phyloP scores from a whole-genome alignment of 2,888 invertebrate genomes.

The Latrodectus elegans region DNA sequence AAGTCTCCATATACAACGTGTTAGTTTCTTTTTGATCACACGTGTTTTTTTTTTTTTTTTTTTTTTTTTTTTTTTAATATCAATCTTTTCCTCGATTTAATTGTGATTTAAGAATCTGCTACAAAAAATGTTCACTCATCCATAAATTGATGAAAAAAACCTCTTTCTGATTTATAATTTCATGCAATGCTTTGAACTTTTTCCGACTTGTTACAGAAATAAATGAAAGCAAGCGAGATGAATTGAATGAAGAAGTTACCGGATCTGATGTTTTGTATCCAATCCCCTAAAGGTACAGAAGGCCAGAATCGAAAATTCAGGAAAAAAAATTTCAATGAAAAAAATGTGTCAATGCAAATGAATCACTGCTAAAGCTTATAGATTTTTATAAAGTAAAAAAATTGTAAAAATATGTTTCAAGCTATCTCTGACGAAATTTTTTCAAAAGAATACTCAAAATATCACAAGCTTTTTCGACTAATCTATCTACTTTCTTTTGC shows the following conservation, averaged over 20 bases:
- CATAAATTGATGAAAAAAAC: neutral
- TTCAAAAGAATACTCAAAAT: neutral
- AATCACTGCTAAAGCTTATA: neutral
- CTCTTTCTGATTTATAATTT: neutral
- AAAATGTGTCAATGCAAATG: neutral
- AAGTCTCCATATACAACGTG: no score
- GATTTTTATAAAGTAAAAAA: neutral
- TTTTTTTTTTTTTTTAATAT: neutral
- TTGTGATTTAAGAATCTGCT: neutral
- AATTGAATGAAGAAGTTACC: neutral
- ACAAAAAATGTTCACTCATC: neutral
- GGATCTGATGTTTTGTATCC: neutral
- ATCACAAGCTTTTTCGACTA: neutral
- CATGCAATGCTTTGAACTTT: neutral
- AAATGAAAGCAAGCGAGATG: neutral
- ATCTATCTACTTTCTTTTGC: neutral
- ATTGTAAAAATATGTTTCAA: neutral
- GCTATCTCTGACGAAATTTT: neutral
- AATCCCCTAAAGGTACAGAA: neutral
- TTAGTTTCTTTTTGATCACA: neutral
- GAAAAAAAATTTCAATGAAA: neutral
- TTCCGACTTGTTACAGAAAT: neutral
- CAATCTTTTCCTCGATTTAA: neutral
- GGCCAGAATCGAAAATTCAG: neutral
- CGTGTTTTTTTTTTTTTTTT: neutral